phyloP scores from a whole-genome alignment of 2,888 invertebrate species.

The Ditula angustiorana region DNA sequence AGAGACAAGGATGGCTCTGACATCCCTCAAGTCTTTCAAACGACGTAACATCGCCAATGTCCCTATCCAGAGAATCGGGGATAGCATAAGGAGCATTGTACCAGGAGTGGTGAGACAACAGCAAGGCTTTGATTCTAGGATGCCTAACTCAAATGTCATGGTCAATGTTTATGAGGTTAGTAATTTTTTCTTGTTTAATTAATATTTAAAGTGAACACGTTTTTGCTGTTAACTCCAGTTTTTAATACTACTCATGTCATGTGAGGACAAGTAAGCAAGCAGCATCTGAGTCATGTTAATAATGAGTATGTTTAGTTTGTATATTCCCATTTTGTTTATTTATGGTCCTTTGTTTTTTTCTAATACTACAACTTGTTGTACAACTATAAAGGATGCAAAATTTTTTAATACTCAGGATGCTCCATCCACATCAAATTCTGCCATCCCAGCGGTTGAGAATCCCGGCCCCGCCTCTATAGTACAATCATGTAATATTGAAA shows the following conservation, averaged over 20 bases:
- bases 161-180: conserved; percentile 85
- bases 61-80: conserved; percentile 82
- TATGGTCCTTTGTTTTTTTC: not conserved
- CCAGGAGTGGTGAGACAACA: conserved; percentile 85
- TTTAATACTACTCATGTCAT: too few species aligned
- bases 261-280: too few species aligned
- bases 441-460: conserved; percentile 65
- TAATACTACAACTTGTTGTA: too few species aligned
- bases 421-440: conserved; percentile 73
- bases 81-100: conserved; percentile 79
- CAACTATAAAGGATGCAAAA: not conserved
- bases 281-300: too few species aligned
- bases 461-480: conserved; percentile 77
- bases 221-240: too few species aligned
- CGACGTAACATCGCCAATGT: conserved; percentile 81
- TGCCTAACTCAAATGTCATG: conserved; percentile 79
- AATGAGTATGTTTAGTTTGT: too few species aligned
- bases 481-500: conserved; percentile 76
- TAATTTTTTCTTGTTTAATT: conserved; percentile 30
- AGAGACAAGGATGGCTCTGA: conserved; percentile 91
- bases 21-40: conserved; percentile 89
- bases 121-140: conserved; percentile 63
- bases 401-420: conserved; percentile 64
- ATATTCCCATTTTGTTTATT: conserved; percentile 4
- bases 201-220: not conserved